Conservation (phyloP, 2,888 invertebrate genomes). For the Cabera pusaria region DNA sequence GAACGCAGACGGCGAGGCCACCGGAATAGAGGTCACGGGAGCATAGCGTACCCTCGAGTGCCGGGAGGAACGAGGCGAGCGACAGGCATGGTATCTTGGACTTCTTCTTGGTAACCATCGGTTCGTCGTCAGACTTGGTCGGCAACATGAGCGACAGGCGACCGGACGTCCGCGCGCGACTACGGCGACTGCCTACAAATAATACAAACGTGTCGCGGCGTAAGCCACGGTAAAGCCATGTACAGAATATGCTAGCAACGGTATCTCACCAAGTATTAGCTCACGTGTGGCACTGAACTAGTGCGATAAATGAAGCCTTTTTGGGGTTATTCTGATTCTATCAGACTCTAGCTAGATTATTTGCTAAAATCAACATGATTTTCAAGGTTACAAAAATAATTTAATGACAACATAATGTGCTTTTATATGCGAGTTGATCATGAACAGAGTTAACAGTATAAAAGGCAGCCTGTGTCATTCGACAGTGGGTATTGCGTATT, state of each 20-base stretch:
- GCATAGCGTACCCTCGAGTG: conserved; percentile 72
- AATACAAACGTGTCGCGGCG: conserved; percentile 74
- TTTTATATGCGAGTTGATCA: too few species aligned
- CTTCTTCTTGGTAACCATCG: conserved; percentile 78
- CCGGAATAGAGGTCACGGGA: conserved; percentile 63
- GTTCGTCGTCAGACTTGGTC: conserved; percentile 68
- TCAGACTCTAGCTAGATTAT: too few species aligned
- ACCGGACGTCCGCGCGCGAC: conserved; percentile 74
- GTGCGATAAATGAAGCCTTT: too few species aligned
- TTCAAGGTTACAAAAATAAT: too few species aligned
- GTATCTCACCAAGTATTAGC: conserved; percentile 37
- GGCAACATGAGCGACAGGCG: conserved; percentile 63
- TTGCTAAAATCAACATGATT: too few species aligned
- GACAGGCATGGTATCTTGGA: conserved; percentile 79
- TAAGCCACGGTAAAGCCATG: conserved; percentile 54
- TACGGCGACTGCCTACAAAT: conserved; percentile 62
- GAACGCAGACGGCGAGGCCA: conserved; percentile 77
- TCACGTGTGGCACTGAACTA: conserved; percentile 1
- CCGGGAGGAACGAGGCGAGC: conserved; percentile 73
- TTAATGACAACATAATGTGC: too few species aligned
- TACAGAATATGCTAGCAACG: conserved; percentile 45
- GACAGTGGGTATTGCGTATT: too few species aligned
- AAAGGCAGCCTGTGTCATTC: too few species aligned
- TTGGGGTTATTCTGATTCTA: too few species aligned
- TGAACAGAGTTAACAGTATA: too few species aligned